Conservation (phyloP, 2,113 vertebrate species). For the Sinocyclocheilus rhinocerous region DNA sequence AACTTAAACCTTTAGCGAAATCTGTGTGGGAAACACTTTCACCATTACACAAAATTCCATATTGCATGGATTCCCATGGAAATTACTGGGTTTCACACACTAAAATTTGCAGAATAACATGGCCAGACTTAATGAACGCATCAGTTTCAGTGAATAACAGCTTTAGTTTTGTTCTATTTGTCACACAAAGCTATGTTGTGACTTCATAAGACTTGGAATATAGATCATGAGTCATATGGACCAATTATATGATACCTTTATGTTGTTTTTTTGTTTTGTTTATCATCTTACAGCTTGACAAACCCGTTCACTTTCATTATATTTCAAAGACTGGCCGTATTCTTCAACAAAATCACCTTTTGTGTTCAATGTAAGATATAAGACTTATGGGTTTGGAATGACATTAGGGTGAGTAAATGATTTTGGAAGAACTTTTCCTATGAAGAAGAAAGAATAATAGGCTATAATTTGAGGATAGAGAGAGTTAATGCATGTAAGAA, state of each 20-base stretch:
- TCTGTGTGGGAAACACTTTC: not conserved
- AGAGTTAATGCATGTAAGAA: constrained; percentile 12
- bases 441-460: constrained; percentile 29
- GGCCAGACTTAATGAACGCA: not conserved
- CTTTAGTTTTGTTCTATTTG: not conserved
- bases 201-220: not conserved
- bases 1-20: not conserved
- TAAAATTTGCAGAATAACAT: not conserved
- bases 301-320: not conserved
- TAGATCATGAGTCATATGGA: not conserved
- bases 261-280: not conserved
- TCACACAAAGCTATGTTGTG: not conserved
- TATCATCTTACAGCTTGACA: not conserved
- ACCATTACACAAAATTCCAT: not conserved
- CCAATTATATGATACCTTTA: not conserved
- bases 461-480: constrained; percentile 35
- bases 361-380: not conserved
- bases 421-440: not conserved
- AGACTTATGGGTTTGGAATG: not conserved
- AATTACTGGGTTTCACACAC: not conserved
- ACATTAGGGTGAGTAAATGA: not conserved
- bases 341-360: not conserved
- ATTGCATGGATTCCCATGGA: not conserved
- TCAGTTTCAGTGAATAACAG: not conserved
- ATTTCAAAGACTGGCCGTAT: not conserved